A percentile compares a stretch with the other conserved stretches of the same genome.
Conservation (phyloP, 1,140 invertebrate species). For the Papilio dardanus region DNA sequence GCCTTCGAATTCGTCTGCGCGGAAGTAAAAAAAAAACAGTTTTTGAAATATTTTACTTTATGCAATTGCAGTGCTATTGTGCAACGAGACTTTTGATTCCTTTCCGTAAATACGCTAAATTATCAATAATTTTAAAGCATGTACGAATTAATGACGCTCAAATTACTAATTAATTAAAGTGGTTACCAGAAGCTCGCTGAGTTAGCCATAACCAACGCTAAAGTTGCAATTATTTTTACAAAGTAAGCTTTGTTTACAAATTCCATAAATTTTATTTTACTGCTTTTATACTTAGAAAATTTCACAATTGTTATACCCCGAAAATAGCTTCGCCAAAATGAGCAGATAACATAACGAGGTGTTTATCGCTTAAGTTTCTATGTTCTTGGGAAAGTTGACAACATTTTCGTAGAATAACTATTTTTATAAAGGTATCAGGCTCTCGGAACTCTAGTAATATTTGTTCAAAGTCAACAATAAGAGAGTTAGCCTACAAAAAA, state of each 20-base stretch:
- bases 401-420: neutral
- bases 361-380: neutral
- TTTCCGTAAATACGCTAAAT: no score
- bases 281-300: slow-evolving; percentile 58
- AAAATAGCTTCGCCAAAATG: slow-evolving; percentile 41
- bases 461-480: no score
- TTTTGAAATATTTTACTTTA: no score
- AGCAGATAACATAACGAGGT: slow-evolving; percentile 42
- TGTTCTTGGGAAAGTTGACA: neutral
- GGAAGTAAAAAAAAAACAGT: no score
- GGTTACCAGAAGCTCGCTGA: neutral
- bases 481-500: no score
- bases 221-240: slow-evolving; percentile 56
- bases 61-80: no score
- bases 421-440: neutral
- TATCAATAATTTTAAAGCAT: neutral
- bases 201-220: slow-evolving; percentile 54
- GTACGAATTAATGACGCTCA: neutral
- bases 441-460: no score
- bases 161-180: neutral
- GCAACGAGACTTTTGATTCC: no score
- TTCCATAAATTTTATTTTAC: slow-evolving; percentile 60
- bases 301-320: slow-evolving; percentile 43
- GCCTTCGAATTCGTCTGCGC: no score
- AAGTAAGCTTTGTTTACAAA: slow-evolving; percentile 46